These are phyloP conservation scores for Nothoprocta pentlandii DNA, from an alignment of 2,113 vertebrate species.

Conservation along the genomic window DNA sequence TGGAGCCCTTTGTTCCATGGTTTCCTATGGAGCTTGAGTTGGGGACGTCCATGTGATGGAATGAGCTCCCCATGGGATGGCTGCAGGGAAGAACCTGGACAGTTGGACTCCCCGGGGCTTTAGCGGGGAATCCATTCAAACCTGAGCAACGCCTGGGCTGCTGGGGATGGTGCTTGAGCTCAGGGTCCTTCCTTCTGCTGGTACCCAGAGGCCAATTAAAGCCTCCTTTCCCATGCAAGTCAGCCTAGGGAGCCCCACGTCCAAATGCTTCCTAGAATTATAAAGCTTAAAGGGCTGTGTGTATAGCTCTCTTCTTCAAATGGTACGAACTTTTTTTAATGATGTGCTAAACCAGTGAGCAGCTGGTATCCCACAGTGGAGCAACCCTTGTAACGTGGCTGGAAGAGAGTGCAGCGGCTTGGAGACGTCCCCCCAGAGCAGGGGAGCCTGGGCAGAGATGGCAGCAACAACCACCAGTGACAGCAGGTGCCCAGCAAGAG, in stretches of 20 bases:
- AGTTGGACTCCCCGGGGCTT: neutral
- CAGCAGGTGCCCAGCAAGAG: neutral
- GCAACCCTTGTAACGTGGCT: neutral
- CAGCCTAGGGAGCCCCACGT: neutral
- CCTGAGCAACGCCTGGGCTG: neutral
- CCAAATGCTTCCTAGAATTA: neutral
- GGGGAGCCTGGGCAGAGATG: neutral
- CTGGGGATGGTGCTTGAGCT: neutral
- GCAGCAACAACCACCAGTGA: neutral
- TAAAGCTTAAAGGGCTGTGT: neutral
- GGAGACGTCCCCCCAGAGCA: rapidly evolving
- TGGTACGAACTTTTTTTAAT: neutral
- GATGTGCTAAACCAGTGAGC: neutral
- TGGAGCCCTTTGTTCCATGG: neutral
- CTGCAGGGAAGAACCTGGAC: neutral
- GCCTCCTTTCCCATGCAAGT: neutral
- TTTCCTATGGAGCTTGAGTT: neutral
- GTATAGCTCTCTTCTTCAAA: neutral
- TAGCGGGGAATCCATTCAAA: neutral
- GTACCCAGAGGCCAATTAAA: neutral
- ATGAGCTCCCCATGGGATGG: neutral
- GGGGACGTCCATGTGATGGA: neutral
- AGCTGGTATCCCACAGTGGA: neutral
- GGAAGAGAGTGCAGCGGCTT: neutral
- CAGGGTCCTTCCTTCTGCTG: neutral